Evolutionary conservation across 2,797 vertebrate species (phyloP).

Genomic region (Labeo calbasu): DNA sequence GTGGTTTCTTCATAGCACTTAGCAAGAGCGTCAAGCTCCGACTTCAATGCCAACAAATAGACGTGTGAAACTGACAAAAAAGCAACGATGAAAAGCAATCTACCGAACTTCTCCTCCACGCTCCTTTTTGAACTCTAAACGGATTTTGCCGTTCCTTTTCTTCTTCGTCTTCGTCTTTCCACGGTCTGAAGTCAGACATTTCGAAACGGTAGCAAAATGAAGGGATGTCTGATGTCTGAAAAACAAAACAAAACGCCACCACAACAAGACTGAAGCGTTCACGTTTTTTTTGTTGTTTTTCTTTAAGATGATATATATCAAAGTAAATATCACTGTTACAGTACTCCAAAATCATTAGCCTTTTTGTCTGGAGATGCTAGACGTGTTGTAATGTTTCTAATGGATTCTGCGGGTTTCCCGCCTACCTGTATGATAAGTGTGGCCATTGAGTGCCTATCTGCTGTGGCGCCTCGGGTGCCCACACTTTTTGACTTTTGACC

Average conservation of each 20-base stretch:
- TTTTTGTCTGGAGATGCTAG: conserved; percentile 73
- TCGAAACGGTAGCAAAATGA: conserved; percentile 79
- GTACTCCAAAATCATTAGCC: conserved; percentile 76
- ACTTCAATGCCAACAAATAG: conserved; percentile 76
- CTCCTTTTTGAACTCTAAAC: conserved; percentile 70
- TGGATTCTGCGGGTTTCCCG: conserved; percentile 64
- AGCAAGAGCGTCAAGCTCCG: conserved; percentile 72
- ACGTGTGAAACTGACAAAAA: conserved; percentile 69
- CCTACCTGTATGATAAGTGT: conserved; percentile 77
- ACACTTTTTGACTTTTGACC: conserved; percentile 68
- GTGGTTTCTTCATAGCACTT: conserved; percentile 81
- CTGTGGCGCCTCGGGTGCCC: conserved; percentile 69
- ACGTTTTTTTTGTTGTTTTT: conserved; percentile 20
- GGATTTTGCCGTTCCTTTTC: conserved; percentile 60
- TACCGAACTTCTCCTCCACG: conserved; percentile 74
- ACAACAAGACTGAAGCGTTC: conserved; percentile 66
- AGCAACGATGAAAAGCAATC: conserved; percentile 72
- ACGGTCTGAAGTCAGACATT: conserved; percentile 69
- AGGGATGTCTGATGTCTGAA: conserved; percentile 63
- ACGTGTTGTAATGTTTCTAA: conserved; percentile 58
- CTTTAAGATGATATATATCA: conserved; percentile 65
- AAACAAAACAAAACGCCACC: background rate
- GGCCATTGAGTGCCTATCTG: conserved; percentile 85
- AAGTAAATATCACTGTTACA: conserved; percentile 81
- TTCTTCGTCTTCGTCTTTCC: conserved; percentile 61